A percentile compares a stretch with the other conserved stretches of the same genome.
These are phyloP conservation scores for Drosophila pachea DNA, from an alignment of 1,140 invertebrate genomes.

Conservation along the genomic window DNA sequence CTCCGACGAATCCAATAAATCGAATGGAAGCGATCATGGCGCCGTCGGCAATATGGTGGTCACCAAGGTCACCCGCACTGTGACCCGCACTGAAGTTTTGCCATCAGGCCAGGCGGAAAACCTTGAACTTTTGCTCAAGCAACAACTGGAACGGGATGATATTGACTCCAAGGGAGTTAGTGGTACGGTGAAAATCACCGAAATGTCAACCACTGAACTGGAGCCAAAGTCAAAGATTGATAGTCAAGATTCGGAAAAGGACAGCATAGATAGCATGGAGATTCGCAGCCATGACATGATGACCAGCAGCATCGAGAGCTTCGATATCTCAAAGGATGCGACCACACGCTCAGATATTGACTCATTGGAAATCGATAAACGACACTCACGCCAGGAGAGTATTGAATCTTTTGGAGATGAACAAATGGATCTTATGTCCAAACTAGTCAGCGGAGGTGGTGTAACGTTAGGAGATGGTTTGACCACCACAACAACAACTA, in stretches of 20 bases:
- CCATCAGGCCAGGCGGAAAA: slow-evolving; percentile 79
- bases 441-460: slow-evolving; percentile 72
- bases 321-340: slow-evolving; percentile 80
- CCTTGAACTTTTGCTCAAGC: slow-evolving; percentile 70
- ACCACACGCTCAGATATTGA: slow-evolving; percentile 73
- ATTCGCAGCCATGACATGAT: slow-evolving; percentile 80
- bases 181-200: slow-evolving; percentile 77
- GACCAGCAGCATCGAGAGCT: slow-evolving; percentile 83
- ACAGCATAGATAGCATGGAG: slow-evolving; percentile 82
- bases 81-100: slow-evolving; percentile 80
- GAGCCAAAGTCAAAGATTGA: slow-evolving; percentile 75
- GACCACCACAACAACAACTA: slow-evolving; percentile 80
- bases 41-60: slow-evolving; percentile 60
- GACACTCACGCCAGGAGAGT: slow-evolving; percentile 81
- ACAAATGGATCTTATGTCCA: slow-evolving; percentile 74
- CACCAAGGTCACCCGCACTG: slow-evolving; percentile 66
- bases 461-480: slow-evolving; percentile 74
- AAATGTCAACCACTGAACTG: slow-evolving; percentile 79
- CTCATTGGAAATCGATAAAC: slow-evolving; percentile 73
- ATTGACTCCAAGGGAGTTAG: slow-evolving; percentile 78
- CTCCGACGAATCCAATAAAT: slow-evolving; percentile 82
- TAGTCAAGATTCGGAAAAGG: slow-evolving; percentile 76
- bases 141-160: slow-evolving; percentile 65
- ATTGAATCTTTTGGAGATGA: slow-evolving; percentile 80
- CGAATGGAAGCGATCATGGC: slow-evolving; percentile 79